Conservation (phyloP, 2,113 vertebrate genomes). For the Ahaetulla prasina region DNA sequence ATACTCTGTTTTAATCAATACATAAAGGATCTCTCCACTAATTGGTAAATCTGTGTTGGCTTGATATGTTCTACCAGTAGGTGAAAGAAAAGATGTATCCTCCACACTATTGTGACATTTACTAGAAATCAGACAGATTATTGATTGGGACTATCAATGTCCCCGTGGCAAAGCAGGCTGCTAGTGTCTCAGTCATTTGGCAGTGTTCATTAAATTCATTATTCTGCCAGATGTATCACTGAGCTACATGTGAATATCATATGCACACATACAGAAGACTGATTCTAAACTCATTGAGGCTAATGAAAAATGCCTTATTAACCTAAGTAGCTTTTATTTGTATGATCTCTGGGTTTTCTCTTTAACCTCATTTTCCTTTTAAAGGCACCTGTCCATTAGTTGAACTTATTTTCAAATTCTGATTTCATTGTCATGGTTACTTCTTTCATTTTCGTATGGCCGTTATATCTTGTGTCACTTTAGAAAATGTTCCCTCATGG, state of each 20-base stretch:
- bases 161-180: background rate
- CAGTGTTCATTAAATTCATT: constrained; percentile 21
- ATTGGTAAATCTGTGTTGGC: background rate
- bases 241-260: background rate
- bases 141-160: constrained; percentile 21
- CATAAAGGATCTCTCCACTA: background rate
- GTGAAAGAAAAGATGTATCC: background rate
- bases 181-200: constrained; percentile 18
- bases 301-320: background rate
- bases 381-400: background rate
- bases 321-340: constrained; percentile 4
- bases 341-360: background rate
- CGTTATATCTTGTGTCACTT: constrained; percentile 40
- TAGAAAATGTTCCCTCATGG: constrained; percentile 42
- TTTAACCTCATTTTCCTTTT: background rate
- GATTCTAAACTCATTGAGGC: background rate
- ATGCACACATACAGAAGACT: background rate
- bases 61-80: background rate
- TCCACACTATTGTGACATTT: background rate
- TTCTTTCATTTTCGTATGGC: background rate
- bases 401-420: constrained; percentile 17
- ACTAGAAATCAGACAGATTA: constrained; percentile 16
- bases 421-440: background rate
- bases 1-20: background rate
- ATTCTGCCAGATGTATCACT: constrained; percentile 8